Conservation (phyloP, 2,797 vertebrate genomes). For the Syngnathus acus region DNA sequence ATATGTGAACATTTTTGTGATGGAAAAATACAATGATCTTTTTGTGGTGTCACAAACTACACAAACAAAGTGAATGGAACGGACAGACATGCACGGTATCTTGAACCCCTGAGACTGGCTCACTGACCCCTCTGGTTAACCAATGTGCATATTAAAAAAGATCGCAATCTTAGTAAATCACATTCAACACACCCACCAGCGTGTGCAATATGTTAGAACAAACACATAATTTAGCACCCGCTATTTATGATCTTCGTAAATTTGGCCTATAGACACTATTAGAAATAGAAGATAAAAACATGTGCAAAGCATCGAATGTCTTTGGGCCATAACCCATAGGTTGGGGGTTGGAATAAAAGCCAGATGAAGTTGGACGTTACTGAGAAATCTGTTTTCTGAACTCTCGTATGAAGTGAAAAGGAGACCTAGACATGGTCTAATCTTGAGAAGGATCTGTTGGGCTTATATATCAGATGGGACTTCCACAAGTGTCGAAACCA, state of each 20-base stretch:
- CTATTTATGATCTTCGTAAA: slow-evolving; percentile 23
- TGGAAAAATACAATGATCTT: neutral
- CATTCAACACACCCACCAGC: neutral
- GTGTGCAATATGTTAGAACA: neutral
- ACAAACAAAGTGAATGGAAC: neutral
- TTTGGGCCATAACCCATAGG: slow-evolving; percentile 55
- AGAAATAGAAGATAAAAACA: slow-evolving; percentile 43
- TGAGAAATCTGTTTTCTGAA: slow-evolving; percentile 55
- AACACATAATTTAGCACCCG: neutral
- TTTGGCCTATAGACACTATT: slow-evolving; percentile 36
- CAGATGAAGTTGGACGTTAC: slow-evolving; percentile 52
- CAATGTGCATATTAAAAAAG: neutral
- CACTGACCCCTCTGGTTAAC: neutral
- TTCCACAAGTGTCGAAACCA: neutral
- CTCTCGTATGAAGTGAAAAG: slow-evolving; percentile 37
- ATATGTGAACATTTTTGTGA: slow-evolving; percentile 17
- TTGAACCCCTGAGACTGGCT: neutral
- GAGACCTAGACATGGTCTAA: slow-evolving; percentile 41
- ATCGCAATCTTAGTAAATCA: neutral
- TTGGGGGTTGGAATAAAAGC: slow-evolving; percentile 55
- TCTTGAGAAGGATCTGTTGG: slow-evolving; percentile 19
- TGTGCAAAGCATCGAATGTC: slow-evolving; percentile 56
- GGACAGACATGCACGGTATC: neutral
- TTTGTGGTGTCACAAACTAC: neutral
- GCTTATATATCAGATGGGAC: slow-evolving; percentile 17